Base-by-base conservation (phyloP, 1,140 invertebrate species). In the Cecropterus lyciades region DNA sequence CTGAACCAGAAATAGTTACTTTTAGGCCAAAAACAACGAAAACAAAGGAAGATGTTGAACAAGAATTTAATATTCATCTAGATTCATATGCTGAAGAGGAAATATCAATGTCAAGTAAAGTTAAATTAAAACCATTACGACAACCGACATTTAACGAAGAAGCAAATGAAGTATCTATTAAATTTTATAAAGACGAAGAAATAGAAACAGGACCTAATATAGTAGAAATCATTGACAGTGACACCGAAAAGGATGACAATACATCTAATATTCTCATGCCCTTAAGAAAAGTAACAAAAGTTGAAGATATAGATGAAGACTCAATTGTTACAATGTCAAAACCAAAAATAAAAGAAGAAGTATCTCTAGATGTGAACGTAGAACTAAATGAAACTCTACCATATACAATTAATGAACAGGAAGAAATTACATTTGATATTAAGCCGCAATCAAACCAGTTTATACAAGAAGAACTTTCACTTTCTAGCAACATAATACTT, bases 71-170 rank as follows among this genome's bases (percentile, higher is more conserved):
- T 82, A 97, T 97, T 71, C 95, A 96, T 20, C 88, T 97, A 48
- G 95, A 97, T 88, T 95, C 95, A 0, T 97, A 97, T 84, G 96
- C 96, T 48, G 96, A 97, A 91, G 96, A 97, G 92, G 96, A 97
- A 87, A 96, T 97, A 68, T 96, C 96, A 4, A 95, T 97, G 94
- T 95, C 95, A 9, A 95, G 96, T 64, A 97, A 96, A 90, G 94
- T 97, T 3, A 96, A 95, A 91, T 69, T 97, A n/a, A 97, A 95
- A 74, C 95, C 95, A 40, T 95, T 94, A 81, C 93, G 93, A 63
- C 94, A 94, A 60, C 92, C 92, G 53, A 96, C 96, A 6, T 96
- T 94, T 85, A 94, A 92, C 7, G 96, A 97, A 90, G 96, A 96
- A 89, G 92, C 94, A 14, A 94, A 94, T 37, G 95, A 96, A 93